These are phyloP conservation scores for Scelioninae gen. 1 DNA, from an alignment of 2,888 invertebrate species.

Conservation along the genomic window DNA sequence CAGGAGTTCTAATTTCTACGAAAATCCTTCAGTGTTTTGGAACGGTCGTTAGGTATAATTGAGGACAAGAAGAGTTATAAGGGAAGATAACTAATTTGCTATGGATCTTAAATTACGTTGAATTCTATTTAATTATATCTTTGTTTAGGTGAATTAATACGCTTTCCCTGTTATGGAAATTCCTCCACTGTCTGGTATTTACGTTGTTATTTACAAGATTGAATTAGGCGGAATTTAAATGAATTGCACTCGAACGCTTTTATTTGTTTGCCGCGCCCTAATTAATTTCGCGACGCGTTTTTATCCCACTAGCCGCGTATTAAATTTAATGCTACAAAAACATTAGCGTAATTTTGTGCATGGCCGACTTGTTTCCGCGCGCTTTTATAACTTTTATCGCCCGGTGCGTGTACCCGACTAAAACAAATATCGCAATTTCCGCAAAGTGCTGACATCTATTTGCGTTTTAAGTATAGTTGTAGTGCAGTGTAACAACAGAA, in stretches of 20 bases:
- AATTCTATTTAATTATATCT: slow-evolving; percentile 65
- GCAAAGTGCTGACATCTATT: slow-evolving; percentile 58
- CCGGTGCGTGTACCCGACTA: slow-evolving; percentile 24
- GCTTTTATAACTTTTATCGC: slow-evolving; percentile 54
- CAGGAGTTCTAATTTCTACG: slow-evolving; percentile 64
- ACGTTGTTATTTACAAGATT: slow-evolving; percentile 62
- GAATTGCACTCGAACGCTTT: slow-evolving; percentile 63
- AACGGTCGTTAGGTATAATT: slow-evolving; percentile 63
- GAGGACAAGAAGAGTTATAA: slow-evolving; percentile 62
- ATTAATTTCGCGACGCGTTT: too few species aligned
- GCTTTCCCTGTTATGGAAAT: slow-evolving; percentile 64
- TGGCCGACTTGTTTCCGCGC: slow-evolving; percentile 39
- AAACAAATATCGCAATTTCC: slow-evolving; percentile 57
- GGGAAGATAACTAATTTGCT: slow-evolving; percentile 65
- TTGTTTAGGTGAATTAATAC: slow-evolving; percentile 67
- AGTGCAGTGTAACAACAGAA: slow-evolving; percentile 16
- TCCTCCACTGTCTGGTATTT: slow-evolving; percentile 56
- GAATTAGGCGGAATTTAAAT: slow-evolving; percentile 64
- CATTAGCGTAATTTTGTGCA: slow-evolving; percentile 51
- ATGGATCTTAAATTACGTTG: slow-evolving; percentile 60
- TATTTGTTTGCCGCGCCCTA: slow-evolving; percentile 50
- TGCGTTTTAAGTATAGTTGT: slow-evolving; percentile 43
- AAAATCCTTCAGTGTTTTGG: slow-evolving; percentile 59
- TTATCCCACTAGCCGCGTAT: too few species aligned
- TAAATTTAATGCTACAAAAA: slow-evolving; percentile 54